These are phyloP conservation scores for Corbicula japonica DNA, from an alignment of 2,888 invertebrate genomes.

Conservation along the genomic window DNA sequence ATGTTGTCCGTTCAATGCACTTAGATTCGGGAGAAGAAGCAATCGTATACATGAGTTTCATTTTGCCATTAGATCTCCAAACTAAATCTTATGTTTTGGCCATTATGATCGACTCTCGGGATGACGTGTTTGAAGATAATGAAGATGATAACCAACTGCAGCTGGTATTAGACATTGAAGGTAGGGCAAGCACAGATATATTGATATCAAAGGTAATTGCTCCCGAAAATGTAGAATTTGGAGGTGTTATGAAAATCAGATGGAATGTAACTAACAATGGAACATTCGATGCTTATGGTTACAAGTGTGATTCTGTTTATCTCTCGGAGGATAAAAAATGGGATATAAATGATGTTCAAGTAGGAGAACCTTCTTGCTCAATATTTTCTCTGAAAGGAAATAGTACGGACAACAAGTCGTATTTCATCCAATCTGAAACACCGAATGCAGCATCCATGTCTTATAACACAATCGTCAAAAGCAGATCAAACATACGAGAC, in stretches of 20 bases:
- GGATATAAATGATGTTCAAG: constrained; percentile 46
- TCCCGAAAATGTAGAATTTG: constrained; percentile 18
- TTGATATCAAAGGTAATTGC: constrained; percentile 29
- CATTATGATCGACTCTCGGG: constrained; percentile 40
- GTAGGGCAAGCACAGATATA: constrained; percentile 43
- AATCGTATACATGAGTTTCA: constrained; percentile 8
- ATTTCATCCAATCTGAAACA: background rate
- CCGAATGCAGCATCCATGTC: constrained; percentile 22
- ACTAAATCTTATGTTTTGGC: constrained; percentile 47
- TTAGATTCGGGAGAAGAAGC: constrained; percentile 20
- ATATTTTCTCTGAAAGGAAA: constrained; percentile 22
- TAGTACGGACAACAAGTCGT: background rate
- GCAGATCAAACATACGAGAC: constrained; percentile 49
- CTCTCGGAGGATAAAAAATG: constrained; percentile 44
- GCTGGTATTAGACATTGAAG: constrained; percentile 17
- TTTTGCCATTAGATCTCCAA: constrained; percentile 43
- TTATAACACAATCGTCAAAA: constrained; percentile 50
- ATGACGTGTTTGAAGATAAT: constrained; percentile 44
- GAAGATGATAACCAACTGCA: constrained; percentile 45
- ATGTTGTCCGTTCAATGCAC: background rate
- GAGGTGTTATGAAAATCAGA: constrained; percentile 23
- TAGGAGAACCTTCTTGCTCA: constrained; percentile 45
- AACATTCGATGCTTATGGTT: constrained; percentile 25
- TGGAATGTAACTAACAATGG: constrained; percentile 56
- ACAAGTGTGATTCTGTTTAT: constrained; percentile 57